Percentiles rank a stretch among this genome's conserved stretches.
phyloP scores from a whole-genome alignment of 2,797 vertebrate species.

The Hypotaenidia philippensis region DNA sequence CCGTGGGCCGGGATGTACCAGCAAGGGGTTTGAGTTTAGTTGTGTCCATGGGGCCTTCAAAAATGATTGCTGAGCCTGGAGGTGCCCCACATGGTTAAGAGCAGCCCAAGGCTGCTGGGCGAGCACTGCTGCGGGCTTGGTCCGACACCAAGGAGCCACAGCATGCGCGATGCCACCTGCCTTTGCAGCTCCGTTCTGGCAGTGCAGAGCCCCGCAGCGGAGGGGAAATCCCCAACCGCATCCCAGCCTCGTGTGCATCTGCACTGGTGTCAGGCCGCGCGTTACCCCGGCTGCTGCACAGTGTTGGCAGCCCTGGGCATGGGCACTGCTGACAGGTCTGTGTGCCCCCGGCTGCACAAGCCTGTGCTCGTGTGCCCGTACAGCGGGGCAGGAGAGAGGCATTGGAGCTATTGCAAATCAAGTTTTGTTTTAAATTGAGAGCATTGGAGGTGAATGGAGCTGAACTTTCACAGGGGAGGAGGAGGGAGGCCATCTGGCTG shows the following conservation, averaged over 20 bases:
- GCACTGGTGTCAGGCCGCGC: fast-evolving
- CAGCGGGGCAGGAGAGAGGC: background rate
- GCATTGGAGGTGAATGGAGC: background rate
- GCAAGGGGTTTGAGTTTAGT: background rate
- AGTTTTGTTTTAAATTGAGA: background rate
- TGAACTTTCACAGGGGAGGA: background rate
- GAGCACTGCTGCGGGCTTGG: background rate
- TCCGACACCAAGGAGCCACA: background rate
- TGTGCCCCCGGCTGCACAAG: background rate
- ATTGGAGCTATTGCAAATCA: background rate
- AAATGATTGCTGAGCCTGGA: background rate
- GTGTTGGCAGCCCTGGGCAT: background rate
- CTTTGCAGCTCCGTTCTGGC: background rate
- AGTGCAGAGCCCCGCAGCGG: fast-evolving
- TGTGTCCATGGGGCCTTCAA: background rate
- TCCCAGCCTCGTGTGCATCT: background rate
- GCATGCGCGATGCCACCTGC: fast-evolving
- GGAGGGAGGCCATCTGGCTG: background rate
- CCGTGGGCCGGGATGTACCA: background rate
- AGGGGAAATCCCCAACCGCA: background rate
- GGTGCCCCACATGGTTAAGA: background rate
- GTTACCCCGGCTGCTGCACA: background rate
- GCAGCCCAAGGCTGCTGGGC: fast-evolving
- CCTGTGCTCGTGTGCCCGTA: fast-evolving
- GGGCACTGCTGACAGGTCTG: too few species aligned